Base-by-base conservation (phyloP, 2,888 invertebrate species). In the Orchesella flavescens region DNA sequence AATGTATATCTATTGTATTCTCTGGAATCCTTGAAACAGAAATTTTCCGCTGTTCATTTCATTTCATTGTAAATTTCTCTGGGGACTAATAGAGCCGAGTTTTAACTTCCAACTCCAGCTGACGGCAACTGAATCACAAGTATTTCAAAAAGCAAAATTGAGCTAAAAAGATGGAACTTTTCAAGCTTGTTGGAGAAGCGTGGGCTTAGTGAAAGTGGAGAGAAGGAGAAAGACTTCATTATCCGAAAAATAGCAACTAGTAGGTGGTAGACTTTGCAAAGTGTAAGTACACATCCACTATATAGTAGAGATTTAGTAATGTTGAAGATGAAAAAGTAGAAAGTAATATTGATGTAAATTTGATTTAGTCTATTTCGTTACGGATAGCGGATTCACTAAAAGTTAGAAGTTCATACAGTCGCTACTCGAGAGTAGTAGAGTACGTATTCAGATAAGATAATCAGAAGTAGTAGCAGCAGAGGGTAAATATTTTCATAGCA, bases 361-460 rank as follows among this genome's bases (percentile, higher is more conserved):
- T 57, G 57, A 57, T 57, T 57, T 57, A 5, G n/a, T n/a, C 19
- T 57, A 57, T 19, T 53, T 53, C n/a, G n/a, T 57, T 57, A n/a
- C 17, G 19, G 10, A n/a, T 57, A 17, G 2, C 17, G 19, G 10
- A n/a, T 57, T 53, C 53, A 57, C 19, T 57, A 7, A 7, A 34
- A n/a, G 19, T 57, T 55, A 55, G 17, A 19, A 3, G 17, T 57
- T 57, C 57, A 57, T 17, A 19, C 19, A 17, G 1, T 57, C 57
- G 9, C 10, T 19, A 55, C 17, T n/a, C n/a, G 55, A 10, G 55
- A 55, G 55, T 55, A 55, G 55, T 17, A 55, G 17, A 19, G 17
- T 57, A 10, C 19, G 5, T 19, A 2, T 19, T 19, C 10, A 10
- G 17, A 57, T 17, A 57, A 17, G 10, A 10, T n/a, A 57, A 57